phyloP scores from a whole-genome alignment of 1,140 invertebrate genomes.

The Spodoptera frugiperda region DNA sequence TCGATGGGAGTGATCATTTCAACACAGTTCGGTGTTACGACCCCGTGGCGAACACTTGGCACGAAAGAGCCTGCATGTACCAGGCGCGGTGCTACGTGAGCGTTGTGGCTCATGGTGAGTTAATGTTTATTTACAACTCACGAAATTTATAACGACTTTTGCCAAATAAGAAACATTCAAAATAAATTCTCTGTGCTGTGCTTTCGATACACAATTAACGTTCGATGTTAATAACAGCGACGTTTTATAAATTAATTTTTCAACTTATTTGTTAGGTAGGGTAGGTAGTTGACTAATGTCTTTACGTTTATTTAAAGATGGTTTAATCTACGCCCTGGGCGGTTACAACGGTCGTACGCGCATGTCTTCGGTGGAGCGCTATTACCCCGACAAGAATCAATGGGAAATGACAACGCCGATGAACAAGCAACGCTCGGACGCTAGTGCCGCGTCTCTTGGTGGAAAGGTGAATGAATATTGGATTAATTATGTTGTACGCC shows the following conservation, averaged over 20 bases:
- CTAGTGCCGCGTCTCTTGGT: constrained; percentile 87
- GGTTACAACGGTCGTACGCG: constrained; percentile 92
- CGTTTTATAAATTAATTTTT: too few relatives aligned
- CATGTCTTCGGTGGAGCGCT: constrained; percentile 88
- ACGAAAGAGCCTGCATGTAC: constrained; percentile 91
- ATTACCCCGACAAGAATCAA: constrained; percentile 87
- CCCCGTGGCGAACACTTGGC: constrained; percentile 88
- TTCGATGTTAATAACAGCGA: too few relatives aligned
- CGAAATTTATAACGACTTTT: too few relatives aligned
- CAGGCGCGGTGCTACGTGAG: constrained; percentile 92
- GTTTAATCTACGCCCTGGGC: constrained; percentile 90
- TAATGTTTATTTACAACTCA: background rate
- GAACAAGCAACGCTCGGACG: constrained; percentile 90
- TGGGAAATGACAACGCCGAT: constrained; percentile 91
- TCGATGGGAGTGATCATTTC: constrained; percentile 91
- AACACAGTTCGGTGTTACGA: constrained; percentile 90
- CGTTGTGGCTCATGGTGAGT: constrained; percentile 88
- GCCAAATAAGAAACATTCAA: too few relatives aligned
- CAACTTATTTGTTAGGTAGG: background rate
- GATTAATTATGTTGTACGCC: too few relatives aligned
- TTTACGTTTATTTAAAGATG: constrained; percentile 69
- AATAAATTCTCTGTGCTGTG: too few relatives aligned
- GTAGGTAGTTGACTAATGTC: too few relatives aligned
- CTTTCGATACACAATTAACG: background rate
- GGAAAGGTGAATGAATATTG: constrained; percentile 78